These are phyloP conservation scores for Myioborus melanocephalus DNA, from an alignment of 2,797 vertebrate genomes.

Conservation along the genomic window DNA sequence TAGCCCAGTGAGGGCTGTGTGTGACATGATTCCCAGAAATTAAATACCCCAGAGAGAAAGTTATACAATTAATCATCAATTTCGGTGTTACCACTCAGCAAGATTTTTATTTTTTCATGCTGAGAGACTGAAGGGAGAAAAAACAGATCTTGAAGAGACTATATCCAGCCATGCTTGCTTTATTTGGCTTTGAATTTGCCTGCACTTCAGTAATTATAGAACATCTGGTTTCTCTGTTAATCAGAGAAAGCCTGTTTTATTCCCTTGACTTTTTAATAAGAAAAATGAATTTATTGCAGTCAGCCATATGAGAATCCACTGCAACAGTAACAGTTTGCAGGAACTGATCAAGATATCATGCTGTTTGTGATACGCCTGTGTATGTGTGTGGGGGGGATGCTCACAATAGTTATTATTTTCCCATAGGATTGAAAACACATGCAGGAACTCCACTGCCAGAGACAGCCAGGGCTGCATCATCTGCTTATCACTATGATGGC, in stretches of 20 bases:
- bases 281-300: background rate
- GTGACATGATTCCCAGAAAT: background rate
- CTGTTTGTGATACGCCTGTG: background rate
- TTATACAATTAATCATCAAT: background rate
- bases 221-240: constrained; percentile 39
- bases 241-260: background rate
- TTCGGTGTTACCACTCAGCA: constrained; percentile 24
- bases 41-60: constrained; percentile 5
- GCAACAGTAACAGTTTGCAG: background rate
- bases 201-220: constrained; percentile 3
- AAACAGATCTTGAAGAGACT: background rate
- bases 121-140: background rate
- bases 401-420: background rate
- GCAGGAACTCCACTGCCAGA: background rate
- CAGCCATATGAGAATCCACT: background rate
- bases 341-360: background rate
- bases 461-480: background rate
- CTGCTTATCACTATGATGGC: accelerated
- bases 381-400: accelerated
- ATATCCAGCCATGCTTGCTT: constrained; percentile 1
- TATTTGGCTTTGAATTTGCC: constrained; percentile 41
- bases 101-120: constrained; percentile 15
- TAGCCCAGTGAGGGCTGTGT: background rate
- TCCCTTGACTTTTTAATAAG: background rate
- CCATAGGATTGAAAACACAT: background rate